A percentile compares a stretch with the other conserved stretches of the same genome.
Conservation (phyloP, 2,113 vertebrate genomes). For the Tyto alba region DNA sequence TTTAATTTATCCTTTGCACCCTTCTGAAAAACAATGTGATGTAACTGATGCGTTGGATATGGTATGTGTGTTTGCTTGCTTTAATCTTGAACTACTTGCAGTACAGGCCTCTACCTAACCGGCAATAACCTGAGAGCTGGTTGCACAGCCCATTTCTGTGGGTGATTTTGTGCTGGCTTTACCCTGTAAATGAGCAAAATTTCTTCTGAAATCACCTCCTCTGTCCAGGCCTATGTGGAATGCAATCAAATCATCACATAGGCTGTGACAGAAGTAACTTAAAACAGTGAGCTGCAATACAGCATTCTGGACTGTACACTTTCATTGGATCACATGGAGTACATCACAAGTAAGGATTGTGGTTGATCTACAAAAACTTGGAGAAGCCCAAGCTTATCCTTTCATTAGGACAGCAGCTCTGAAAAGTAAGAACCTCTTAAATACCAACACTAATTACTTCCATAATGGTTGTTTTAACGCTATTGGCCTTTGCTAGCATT, state of each 20-base stretch:
- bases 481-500: neutral
- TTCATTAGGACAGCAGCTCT: neutral
- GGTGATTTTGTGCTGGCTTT: neutral
- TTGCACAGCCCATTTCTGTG: neutral
- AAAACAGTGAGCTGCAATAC: neutral
- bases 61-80: neutral
- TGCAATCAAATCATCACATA: neutral
- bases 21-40: neutral
- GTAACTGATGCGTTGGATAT: neutral
- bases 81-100: neutral
- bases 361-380: neutral
- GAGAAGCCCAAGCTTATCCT: neutral
- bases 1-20: neutral
- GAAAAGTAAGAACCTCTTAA: neutral
- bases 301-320: neutral
- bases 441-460: neutral
- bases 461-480: neutral
- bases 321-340: neutral
- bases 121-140: neutral
- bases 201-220: neutral
- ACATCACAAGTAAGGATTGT: neutral
- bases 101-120: neutral
- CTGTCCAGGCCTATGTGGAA: neutral
- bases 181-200: neutral
- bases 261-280: neutral